phyloP scores from a whole-genome alignment of 2,888 invertebrate genomes.

The Apamea anceps region DNA sequence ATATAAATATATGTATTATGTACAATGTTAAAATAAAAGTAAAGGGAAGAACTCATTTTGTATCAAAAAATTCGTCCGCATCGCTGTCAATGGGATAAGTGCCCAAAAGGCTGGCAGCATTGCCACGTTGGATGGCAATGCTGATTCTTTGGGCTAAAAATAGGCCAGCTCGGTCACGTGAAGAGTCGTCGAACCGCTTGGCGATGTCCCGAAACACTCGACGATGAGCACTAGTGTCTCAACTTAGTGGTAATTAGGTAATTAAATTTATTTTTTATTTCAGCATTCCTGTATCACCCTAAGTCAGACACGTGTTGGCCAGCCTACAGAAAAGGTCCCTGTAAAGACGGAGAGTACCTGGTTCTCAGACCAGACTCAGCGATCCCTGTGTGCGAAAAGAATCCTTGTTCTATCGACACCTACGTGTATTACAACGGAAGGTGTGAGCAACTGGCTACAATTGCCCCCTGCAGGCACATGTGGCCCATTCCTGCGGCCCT shows the following conservation, averaged over 20 bases:
- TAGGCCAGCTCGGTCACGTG: no score
- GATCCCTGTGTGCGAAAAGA: conserved; percentile 91
- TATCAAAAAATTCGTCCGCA: neutral
- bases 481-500: conserved; percentile 83
- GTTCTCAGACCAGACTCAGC: conserved; percentile 86
- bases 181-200: neutral
- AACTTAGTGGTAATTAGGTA: neutral
- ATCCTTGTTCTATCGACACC: conserved; percentile 91
- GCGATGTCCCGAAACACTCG: neutral
- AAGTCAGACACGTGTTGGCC: conserved; percentile 91
- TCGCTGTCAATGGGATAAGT: neutral
- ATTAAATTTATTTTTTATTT: conserved; percentile 60
- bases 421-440: conserved; percentile 83
- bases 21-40: no score
- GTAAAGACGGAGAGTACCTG: conserved; percentile 88
- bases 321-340: conserved; percentile 92
- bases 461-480: conserved; percentile 82
- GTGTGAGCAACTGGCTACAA: conserved; percentile 84
- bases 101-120: neutral
- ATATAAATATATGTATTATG: no score
- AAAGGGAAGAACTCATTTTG: neutral
- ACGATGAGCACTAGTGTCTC: neutral
- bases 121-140: no score
- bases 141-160: neutral
- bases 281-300: conserved; percentile 91